Conservation (phyloP, 2,797 vertebrate genomes). For the Nasua narica region DNA sequence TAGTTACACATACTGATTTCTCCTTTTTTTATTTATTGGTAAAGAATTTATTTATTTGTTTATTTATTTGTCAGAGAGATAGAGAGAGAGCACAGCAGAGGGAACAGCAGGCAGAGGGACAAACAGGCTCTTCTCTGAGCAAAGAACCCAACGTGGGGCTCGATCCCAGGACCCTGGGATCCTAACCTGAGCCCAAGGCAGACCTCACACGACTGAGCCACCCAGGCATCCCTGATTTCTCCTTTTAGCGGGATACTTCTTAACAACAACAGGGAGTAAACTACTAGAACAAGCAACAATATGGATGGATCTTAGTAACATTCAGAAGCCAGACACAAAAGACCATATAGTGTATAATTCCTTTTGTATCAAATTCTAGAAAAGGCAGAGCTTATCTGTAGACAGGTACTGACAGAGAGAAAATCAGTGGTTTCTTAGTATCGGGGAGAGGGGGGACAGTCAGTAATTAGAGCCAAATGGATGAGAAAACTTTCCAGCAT, state of each 20-base stretch:
- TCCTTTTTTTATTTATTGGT: background rate
- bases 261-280: background rate
- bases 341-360: background rate
- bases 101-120: too few relatives aligned
- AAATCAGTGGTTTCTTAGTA: background rate
- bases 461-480: background rate
- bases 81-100: too few relatives aligned
- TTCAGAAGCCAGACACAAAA: background rate
- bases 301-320: background rate
- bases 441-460: rapidly evolving
- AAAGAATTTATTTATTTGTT: too few relatives aligned
- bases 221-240: background rate
- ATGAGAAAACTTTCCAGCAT: background rate
- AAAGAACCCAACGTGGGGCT: too few relatives aligned
- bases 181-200: too few relatives aligned
- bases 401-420: background rate
- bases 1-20: background rate
- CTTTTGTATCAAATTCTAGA: background rate
- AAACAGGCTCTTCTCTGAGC: too few relatives aligned
- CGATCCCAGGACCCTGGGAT: too few relatives aligned
- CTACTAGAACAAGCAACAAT: too few relatives aligned
- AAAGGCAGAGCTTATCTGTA: background rate
- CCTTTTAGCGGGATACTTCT: background rate
- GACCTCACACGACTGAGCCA: too few relatives aligned
- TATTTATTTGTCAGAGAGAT: too few relatives aligned